phyloP scores from a whole-genome alignment of 1,140 invertebrate species.

The Gryon sp. region DNA sequence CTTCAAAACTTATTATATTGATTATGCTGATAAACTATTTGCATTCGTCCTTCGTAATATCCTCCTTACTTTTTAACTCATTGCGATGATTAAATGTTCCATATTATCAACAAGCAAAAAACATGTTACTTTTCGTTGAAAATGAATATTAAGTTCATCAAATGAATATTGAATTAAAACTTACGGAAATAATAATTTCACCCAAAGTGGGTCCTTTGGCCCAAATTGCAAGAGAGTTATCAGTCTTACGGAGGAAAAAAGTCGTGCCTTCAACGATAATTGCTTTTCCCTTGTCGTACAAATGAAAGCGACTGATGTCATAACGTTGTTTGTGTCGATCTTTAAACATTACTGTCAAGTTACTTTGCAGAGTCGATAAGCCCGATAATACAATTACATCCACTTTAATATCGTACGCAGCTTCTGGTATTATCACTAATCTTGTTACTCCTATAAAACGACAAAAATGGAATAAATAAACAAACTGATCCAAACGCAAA shows the following conservation, averaged over 20 bases:
- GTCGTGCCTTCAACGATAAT: slow-evolving; percentile 79
- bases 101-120: too few species aligned
- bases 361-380: slow-evolving; percentile 42
- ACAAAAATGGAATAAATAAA: slow-evolving; percentile 6
- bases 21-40: too few species aligned
- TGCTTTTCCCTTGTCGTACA: slow-evolving; percentile 52
- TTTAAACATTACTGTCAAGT: slow-evolving; percentile 69
- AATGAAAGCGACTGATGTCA: slow-evolving; percentile 67
- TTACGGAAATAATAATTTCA: slow-evolving; percentile 24
- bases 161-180: too few species aligned
- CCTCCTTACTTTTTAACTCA: too few species aligned
- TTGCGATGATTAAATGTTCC: too few species aligned
- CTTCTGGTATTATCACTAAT: slow-evolving; percentile 77
- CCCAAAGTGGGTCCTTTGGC: slow-evolving; percentile 81
- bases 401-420: slow-evolving; percentile 74
- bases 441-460: slow-evolving; percentile 81
- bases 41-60: too few species aligned
- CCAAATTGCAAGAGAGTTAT: slow-evolving; percentile 78
- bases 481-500: too few species aligned
- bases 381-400: slow-evolving; percentile 68
- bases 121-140: too few species aligned
- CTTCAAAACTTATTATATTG: too few species aligned
- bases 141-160: too few species aligned
- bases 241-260: slow-evolving; percentile 79
- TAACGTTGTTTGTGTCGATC: slow-evolving; percentile 68